Conservation (phyloP, 2,888 invertebrate genomes). For the Petrophora chlorosata region DNA sequence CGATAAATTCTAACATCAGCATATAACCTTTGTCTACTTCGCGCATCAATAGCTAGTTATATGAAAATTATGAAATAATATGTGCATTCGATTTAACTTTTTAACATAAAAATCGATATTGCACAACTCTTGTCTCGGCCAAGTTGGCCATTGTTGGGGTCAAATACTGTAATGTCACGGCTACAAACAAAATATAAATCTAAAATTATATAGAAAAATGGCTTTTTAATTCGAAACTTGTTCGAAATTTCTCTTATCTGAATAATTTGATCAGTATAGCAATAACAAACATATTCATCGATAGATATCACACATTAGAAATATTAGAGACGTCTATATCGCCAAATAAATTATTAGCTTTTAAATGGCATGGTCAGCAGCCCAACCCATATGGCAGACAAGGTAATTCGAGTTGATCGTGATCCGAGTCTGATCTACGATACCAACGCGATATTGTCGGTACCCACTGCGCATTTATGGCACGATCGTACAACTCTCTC, state of each 20-base stretch:
- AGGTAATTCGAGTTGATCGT: no score
- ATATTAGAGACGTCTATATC: constrained; percentile 13
- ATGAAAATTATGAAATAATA: no score
- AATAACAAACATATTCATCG: neutral
- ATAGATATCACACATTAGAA: neutral
- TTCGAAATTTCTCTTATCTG: constrained; percentile 6
- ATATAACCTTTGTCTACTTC: no score
- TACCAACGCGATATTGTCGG: no score
- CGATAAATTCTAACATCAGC: no score
- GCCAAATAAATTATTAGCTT: constrained; percentile 8
- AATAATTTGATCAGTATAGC: constrained; percentile 2
- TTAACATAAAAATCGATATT: no score
- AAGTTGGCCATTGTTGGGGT: constrained; percentile 3
- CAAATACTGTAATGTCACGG: constrained; percentile 1
- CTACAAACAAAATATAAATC: neutral
- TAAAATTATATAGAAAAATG: constrained; percentile 1
- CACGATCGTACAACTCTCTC: no score
- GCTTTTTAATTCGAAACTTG: neutral
- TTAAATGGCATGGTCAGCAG: neutral
- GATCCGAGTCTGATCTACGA: no score
- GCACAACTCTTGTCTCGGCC: neutral
- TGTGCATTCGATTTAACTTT: no score
- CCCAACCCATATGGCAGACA: no score
- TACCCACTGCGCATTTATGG: no score
- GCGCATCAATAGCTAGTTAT: no score